Evolutionary conservation across 2,797 vertebrate species (phyloP).

Genomic region (Otolemur crassicaudatus): DNA sequence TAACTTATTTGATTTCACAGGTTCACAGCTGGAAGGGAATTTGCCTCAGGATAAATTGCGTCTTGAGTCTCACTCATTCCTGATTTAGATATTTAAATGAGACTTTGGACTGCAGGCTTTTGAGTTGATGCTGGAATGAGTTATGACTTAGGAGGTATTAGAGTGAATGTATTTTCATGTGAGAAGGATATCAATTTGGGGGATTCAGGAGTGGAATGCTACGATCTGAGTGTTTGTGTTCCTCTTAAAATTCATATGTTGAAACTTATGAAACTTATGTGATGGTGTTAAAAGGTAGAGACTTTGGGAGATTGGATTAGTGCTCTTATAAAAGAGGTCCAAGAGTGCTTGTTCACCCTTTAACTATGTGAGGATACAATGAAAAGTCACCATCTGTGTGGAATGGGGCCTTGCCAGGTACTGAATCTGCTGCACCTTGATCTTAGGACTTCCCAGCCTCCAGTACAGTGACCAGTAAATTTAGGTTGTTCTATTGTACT

Average conservation of each 20-base stretch:
- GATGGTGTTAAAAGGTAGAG: background rate
- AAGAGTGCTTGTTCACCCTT: background rate
- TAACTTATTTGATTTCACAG: background rate
- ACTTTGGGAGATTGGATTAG: background rate
- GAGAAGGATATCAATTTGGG: background rate
- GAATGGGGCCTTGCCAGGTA: background rate
- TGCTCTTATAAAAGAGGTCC: background rate
- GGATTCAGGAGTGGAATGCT: background rate
- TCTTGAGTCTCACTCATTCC: background rate
- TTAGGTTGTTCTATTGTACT: background rate
- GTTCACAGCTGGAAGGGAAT: background rate
- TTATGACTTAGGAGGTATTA: background rate
- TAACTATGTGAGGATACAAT: background rate
- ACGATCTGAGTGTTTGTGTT: background rate
- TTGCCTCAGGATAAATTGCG: background rate
- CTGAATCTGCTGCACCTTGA: background rate
- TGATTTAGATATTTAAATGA: background rate
- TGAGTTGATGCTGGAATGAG: background rate
- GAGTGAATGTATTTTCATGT: background rate
- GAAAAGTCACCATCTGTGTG: background rate
- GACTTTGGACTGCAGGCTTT: background rate
- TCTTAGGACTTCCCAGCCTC: background rate
- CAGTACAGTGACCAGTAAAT: background rate
- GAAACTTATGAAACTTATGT: background rate
- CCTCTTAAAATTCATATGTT: background rate